phyloP scores from a whole-genome alignment of 1,140 invertebrate species.

The Drosophila novamexicana region DNA sequence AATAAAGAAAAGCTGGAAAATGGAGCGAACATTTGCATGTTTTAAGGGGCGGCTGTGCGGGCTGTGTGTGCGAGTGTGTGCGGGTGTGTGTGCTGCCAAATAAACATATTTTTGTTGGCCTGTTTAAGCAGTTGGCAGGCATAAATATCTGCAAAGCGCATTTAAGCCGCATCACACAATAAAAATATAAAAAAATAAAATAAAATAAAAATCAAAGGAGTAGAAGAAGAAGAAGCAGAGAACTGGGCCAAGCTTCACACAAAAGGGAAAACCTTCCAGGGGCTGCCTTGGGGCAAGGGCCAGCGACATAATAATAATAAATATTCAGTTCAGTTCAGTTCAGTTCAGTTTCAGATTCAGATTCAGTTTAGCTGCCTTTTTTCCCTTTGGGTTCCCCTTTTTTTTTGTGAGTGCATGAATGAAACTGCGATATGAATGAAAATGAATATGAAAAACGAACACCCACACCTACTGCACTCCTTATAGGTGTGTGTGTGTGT shows the following conservation, averaged over 20 bases:
- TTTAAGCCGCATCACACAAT: conserved; percentile 76
- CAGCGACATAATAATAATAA: conserved; percentile 76
- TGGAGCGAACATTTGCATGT: conserved; percentile 54
- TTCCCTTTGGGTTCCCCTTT: conserved; percentile 1
- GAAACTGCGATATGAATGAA: conserved; percentile 77
- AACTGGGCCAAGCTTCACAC: conserved; percentile 48
- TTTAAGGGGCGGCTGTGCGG: not conserved
- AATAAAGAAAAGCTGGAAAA: conserved; percentile 33
- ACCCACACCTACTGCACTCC: conserved; percentile 49
- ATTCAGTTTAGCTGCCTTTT: conserved; percentile 13
- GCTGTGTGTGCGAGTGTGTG: not conserved
- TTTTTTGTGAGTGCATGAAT: conserved; percentile 58
- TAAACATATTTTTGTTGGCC: conserved; percentile 73
- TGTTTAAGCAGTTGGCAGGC: conserved; percentile 66
- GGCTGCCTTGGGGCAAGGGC: conserved; percentile 11
- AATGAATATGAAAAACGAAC: conserved; percentile 53
- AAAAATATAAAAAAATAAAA: conserved; percentile 64
- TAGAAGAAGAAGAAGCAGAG: conserved; percentile 27
- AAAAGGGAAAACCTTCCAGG: not conserved
- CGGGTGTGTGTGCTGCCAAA: conserved; percentile 51
- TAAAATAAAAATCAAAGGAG: conserved; percentile 7
- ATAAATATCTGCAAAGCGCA: conserved; percentile 82
- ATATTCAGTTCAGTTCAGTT: conserved; percentile 63
- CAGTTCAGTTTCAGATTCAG: conserved; percentile 12
- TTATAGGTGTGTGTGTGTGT: conserved; percentile 20